These are phyloP conservation scores for Drosophila lacteicornis DNA, from an alignment of 1,140 invertebrate species.

Conservation along the genomic window DNA sequence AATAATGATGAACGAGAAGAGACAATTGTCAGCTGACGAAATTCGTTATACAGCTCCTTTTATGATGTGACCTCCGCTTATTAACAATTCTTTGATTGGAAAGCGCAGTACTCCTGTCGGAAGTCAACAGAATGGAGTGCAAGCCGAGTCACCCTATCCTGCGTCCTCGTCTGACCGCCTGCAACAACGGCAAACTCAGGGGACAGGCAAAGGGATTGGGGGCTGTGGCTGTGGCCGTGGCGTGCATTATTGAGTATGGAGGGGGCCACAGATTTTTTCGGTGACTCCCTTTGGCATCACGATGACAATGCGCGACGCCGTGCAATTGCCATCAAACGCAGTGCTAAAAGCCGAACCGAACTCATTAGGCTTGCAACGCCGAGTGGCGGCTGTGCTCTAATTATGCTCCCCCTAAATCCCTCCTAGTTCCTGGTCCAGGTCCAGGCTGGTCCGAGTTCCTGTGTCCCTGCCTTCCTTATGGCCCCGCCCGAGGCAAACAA, in stretches of 20 bases:
- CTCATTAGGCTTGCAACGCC: constrained; percentile 73
- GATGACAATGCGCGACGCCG: constrained; percentile 41
- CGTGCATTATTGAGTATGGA: constrained; percentile 50
- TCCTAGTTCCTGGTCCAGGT: background rate
- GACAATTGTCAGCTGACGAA: too few relatives aligned
- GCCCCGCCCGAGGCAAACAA: constrained; percentile 14
- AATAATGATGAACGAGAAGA: too few relatives aligned
- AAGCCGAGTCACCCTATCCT: constrained; percentile 10
- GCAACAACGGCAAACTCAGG: constrained; percentile 37
- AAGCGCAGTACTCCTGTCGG: background rate
- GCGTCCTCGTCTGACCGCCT: background rate
- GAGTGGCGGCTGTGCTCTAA: constrained; percentile 57
- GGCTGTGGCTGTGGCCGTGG: constrained; percentile 2
- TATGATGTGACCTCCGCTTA: background rate
- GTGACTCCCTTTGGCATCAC: constrained; percentile 8
- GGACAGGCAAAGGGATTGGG: constrained; percentile 1
- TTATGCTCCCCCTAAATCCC: constrained; percentile 51
- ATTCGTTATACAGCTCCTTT: background rate
- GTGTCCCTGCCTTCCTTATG: constrained; percentile 13
- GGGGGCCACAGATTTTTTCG: constrained; percentile 44
- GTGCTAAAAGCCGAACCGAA: constrained; percentile 57
- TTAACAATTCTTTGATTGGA: background rate
- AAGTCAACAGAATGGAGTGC: background rate
- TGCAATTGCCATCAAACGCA: constrained; percentile 65
- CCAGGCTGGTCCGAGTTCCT: too few relatives aligned